A percentile compares a stretch with the other conserved stretches of the same genome.
phyloP scores from a whole-genome alignment of 2,888 invertebrate species.

The Hoplodrina ambigua region DNA sequence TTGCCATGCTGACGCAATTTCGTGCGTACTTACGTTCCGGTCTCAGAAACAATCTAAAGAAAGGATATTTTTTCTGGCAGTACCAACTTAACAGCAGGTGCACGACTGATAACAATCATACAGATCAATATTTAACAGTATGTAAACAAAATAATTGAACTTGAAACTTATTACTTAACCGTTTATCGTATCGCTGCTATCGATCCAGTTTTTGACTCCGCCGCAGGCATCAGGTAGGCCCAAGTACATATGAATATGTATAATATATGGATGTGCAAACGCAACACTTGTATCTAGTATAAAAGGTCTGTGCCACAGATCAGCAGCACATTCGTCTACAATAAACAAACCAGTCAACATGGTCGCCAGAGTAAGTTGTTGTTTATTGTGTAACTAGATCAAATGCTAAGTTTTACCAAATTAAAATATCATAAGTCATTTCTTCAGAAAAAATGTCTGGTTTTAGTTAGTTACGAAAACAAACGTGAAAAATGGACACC shows the following conservation, averaged over 20 bases:
- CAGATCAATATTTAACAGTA: slow-evolving; percentile 20
- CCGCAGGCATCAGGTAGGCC: slow-evolving; percentile 61
- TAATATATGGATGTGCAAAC: slow-evolving; percentile 58
- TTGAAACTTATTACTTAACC: slow-evolving; percentile 60
- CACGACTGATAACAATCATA: not conserved
- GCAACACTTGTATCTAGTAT: slow-evolving; percentile 70
- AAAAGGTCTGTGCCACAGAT: slow-evolving; percentile 73
- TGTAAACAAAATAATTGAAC: slow-evolving; percentile 58
- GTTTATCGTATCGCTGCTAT: slow-evolving; percentile 29
- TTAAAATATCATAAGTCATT: not conserved
- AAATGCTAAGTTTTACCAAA: slow-evolving; percentile 14
- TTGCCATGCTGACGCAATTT: not conserved
- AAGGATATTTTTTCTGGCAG: not conserved
- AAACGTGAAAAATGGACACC: no score
- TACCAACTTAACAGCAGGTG: not conserved
- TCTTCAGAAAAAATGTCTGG: not conserved
- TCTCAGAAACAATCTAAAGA: not conserved
- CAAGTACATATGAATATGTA: slow-evolving; percentile 52
- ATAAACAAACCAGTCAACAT: slow-evolving; percentile 80
- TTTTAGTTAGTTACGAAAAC: not conserved
- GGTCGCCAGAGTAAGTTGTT: slow-evolving; percentile 83
- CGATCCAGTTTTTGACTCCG: slow-evolving; percentile 64
- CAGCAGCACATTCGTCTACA: slow-evolving; percentile 76
- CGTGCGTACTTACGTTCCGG: not conserved
- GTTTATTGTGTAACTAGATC: slow-evolving; percentile 6